phyloP scores from a whole-genome alignment of 2,888 invertebrate species.

The Sussaba pulchella region DNA sequence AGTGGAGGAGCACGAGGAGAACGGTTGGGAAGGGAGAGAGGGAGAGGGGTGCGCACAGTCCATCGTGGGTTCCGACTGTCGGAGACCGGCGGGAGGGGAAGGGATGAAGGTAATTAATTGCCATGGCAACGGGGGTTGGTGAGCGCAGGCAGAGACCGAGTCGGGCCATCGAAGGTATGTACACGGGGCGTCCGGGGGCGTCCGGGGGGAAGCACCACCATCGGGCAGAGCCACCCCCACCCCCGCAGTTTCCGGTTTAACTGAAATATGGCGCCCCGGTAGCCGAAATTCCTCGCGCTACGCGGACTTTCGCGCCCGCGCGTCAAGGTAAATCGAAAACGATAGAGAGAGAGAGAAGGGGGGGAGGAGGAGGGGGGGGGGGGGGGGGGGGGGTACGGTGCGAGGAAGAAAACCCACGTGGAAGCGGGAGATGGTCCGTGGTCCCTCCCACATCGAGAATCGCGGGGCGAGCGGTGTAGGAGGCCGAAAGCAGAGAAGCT shows the following conservation, averaged over 20 bases:
- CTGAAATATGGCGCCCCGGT: constrained; percentile 84
- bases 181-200: constrained; percentile 39
- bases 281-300: constrained; percentile 78
- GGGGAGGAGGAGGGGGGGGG: constrained; percentile 21
- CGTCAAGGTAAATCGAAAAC: constrained; percentile 67
- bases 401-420: constrained; percentile 32
- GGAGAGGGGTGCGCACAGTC: constrained; percentile 54
- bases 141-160: constrained; percentile 35
- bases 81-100: no score
- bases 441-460: constrained; percentile 65
- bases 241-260: constrained; percentile 79
- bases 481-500: constrained; percentile 39
- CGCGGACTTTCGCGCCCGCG: constrained; percentile 58
- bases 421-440: constrained; percentile 44
- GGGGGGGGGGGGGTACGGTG: constrained; percentile 13
- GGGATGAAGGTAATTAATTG: constrained; percentile 84
- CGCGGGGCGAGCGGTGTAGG: constrained; percentile 27
- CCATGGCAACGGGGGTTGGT: constrained; percentile 82
- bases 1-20: constrained; percentile 10
- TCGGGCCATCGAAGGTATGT: constrained; percentile 78
- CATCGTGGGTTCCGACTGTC: constrained; percentile 48
- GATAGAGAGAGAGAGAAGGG: constrained; percentile 57
- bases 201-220: no score
- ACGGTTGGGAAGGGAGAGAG: constrained; percentile 50
- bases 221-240: constrained; percentile 75